Evolutionary conservation across 2,113 vertebrate species (phyloP).

Genomic region (Calidris pugnax): DNA sequence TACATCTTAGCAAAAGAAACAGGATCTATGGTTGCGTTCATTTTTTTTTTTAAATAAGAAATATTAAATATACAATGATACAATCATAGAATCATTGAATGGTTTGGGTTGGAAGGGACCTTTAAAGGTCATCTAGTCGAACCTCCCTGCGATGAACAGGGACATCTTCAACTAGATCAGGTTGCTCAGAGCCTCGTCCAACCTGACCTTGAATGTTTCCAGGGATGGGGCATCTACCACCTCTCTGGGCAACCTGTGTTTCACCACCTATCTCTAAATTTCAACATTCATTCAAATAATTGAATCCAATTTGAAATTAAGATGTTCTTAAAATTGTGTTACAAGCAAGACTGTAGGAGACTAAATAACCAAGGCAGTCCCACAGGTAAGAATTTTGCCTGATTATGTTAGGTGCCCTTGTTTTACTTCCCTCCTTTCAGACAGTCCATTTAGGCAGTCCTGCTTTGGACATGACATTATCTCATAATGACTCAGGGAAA

Average conservation of each 20-base stretch:
- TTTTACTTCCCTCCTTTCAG: neutral
- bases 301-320: too few species aligned
- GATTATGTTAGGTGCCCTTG: neutral
- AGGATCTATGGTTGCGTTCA: neutral
- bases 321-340: too few species aligned
- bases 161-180: neutral
- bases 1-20: neutral
- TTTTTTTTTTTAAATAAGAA: neutral
- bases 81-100: neutral
- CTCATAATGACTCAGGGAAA: neutral
- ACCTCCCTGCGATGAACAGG: neutral
- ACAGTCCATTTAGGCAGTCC: neutral
- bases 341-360: too few species aligned
- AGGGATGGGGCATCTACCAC: neutral
- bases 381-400: neutral
- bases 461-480: neutral
- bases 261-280: neutral
- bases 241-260: neutral
- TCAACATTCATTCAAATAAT: too few species aligned
- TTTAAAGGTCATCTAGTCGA: neutral
- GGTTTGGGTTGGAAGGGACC: neutral
- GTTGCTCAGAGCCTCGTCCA: neutral
- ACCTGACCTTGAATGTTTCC: neutral
- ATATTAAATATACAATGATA: neutral
- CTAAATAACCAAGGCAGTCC: too few species aligned